A percentile compares a stretch with the other conserved stretches of the same genome.
These are phyloP conservation scores for Potamilus streckersoni DNA, from an alignment of 1,140 invertebrate species.

Conservation along the genomic window DNA sequence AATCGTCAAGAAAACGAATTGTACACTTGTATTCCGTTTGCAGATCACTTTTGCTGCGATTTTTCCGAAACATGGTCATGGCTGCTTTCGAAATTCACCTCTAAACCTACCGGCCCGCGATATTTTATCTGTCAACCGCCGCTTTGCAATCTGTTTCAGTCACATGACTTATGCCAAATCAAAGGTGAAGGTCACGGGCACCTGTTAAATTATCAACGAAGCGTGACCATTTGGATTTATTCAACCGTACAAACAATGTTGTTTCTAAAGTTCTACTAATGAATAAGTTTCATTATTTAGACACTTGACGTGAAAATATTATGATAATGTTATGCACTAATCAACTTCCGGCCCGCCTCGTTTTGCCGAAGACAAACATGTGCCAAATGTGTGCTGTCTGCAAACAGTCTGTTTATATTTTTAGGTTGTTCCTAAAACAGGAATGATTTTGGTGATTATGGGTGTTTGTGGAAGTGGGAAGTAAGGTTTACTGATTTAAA, in stretches of 20 bases:
- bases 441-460: constrained; percentile 51
- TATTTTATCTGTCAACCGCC: constrained; percentile 29
- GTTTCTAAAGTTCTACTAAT: constrained; percentile 4
- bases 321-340: constrained; percentile 16
- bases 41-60: constrained; percentile 56
- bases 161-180: constrained; percentile 43
- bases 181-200: constrained; percentile 29
- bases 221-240: neutral
- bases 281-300: neutral
- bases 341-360: constrained; percentile 27
- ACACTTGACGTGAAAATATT: constrained; percentile 16
- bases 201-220: constrained; percentile 7
- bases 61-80: constrained; percentile 60
- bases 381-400: constrained; percentile 1
- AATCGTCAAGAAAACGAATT: constrained; percentile 92
- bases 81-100: constrained; percentile 17
- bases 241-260: neutral
- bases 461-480: constrained; percentile 61
- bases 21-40: constrained; percentile 84
- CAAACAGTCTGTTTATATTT: neutral
- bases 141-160: constrained; percentile 30
- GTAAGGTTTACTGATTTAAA: constrained; percentile 25
- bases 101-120: constrained; percentile 16
- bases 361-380: constrained; percentile 14
- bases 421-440: neutral